Conservation (phyloP, 1,140 invertebrate genomes). For the Zaprionus ghesquierei region DNA sequence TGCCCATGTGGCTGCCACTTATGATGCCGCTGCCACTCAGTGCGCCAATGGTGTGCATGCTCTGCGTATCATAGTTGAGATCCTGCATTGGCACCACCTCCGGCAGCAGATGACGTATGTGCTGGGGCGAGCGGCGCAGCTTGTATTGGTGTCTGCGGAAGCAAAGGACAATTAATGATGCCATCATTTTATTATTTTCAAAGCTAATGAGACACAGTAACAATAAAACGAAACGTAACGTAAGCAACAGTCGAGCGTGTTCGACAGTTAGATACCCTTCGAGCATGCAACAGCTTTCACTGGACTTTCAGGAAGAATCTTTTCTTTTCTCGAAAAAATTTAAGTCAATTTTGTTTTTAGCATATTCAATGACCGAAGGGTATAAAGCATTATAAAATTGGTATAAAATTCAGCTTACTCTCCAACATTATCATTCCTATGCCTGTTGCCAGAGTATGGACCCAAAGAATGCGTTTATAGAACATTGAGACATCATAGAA, state of each 20-base stretch:
- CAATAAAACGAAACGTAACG: too few species aligned
- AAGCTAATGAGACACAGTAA: not conserved
- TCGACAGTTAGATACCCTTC: too few species aligned
- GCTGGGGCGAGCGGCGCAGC: conserved; percentile 88
- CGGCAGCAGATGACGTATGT: conserved; percentile 88
- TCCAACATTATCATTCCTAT: conserved; percentile 32
- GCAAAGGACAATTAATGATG: not conserved
- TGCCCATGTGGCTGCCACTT: conserved; percentile 68
- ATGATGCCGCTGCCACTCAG: conserved; percentile 52
- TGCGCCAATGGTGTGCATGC: conserved; percentile 64
- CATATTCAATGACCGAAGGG: too few species aligned
- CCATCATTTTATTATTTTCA: not conserved
- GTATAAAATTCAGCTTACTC: conserved; percentile 32
- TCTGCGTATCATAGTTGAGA: conserved; percentile 82
- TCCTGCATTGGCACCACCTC: conserved; percentile 86
- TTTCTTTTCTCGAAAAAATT: too few species aligned
- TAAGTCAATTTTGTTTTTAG: too few species aligned
- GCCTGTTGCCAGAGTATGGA: conserved; percentile 8
- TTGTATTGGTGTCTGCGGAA: conserved; percentile 85
- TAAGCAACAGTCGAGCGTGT: too few species aligned
- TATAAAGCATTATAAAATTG: not conserved
- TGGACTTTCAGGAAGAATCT: too few species aligned
- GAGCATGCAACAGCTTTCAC: too few species aligned
- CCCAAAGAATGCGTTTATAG: not conserved
- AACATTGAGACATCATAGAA: conserved; percentile 15